Base-by-base conservation (phyloP, 2,888 invertebrate species). In the Azorinus chamasolen region DNA sequence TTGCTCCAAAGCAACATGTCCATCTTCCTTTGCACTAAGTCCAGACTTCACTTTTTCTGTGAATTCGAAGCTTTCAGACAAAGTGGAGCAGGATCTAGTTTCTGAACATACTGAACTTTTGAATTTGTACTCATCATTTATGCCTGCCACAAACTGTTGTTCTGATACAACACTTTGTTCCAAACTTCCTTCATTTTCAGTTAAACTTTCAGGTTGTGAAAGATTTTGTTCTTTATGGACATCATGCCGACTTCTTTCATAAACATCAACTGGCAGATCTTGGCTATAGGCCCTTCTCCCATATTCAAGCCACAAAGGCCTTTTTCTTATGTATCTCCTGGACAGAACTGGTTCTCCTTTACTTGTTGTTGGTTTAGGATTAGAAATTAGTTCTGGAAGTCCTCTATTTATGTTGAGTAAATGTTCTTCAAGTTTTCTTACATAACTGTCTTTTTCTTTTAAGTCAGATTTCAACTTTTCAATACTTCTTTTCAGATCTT, bases 381-480 rank as follows among this genome's bases (percentile, higher is more conserved):
- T 65, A 24, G 70, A 72, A 27, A 54, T 55, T 14, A 73, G 37
- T 32, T 65, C 64, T 53, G 81, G 81, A 16, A 77, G 50, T 8
- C 61, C 59, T 43, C 59, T 50, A 18, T 77, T 77, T n/a, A 69
- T 24, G 58, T 68, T 59, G 43, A 86, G 65, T n/a, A 86, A 78
- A 63, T 86, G 85, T 57, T 86, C 83, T 54, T 86, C 85, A 8
- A 86, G 58, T 58, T 84, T 83, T 57, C 72, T 71, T 2, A 86
- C 83, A 74, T 86, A 86, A 20, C 39, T 71, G 51, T 86, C 85
- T 54, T 84, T 86, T 63, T 86, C 85, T 66, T 76, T 83, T 32
- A 86, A 69, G 32, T 82, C 82, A 20, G 55, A 65, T 43, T 82
- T 76, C 37, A 84, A 53, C 12, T 72, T 65, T 18, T 80, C 75